Conservation (phyloP, 2,888 invertebrate genomes). For the Scaptomyza parva region DNA sequence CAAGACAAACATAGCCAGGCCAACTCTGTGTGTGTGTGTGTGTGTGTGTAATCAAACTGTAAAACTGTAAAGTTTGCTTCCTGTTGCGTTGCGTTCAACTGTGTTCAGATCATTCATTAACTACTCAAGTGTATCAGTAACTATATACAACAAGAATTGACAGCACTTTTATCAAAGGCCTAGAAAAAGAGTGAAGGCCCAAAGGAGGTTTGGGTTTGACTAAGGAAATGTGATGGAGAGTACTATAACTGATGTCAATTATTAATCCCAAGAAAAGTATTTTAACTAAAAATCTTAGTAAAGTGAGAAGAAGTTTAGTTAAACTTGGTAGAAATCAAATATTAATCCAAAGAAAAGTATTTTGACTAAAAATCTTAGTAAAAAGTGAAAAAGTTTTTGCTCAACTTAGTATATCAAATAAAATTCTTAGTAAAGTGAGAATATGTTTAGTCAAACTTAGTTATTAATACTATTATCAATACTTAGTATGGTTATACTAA, state of each 20-base stretch:
- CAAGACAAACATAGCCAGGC: no score
- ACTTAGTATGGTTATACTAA: no score
- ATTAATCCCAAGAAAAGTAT: neutral
- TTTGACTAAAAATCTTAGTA: neutral
- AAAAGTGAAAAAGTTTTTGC: no score
- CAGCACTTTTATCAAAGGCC: slow-evolving; percentile 4
- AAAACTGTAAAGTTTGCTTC: slow-evolving; percentile 24
- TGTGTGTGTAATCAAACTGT: slow-evolving; percentile 26
- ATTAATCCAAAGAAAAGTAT: neutral
- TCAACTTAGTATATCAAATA: neutral
- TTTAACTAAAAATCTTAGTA: neutral
- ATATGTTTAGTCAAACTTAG: no score
- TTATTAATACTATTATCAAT: no score
- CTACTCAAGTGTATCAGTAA: slow-evolving; percentile 16
- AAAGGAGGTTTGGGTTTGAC: neutral
- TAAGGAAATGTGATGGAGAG: neutral
- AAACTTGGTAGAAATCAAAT: no score
- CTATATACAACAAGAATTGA: slow-evolving; percentile 4
- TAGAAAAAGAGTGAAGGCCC: no score
- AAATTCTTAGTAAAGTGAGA: neutral
- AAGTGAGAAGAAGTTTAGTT: no score
- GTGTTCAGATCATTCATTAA: neutral
- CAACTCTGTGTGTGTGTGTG: no score
- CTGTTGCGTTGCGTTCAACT: slow-evolving; percentile 13
- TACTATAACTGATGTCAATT: no score